Evolutionary conservation across 2,113 vertebrate genomes (phyloP), one percentile per base, ranked within the genome.

Genomic region (Tenrec ecaudatus): DNA sequence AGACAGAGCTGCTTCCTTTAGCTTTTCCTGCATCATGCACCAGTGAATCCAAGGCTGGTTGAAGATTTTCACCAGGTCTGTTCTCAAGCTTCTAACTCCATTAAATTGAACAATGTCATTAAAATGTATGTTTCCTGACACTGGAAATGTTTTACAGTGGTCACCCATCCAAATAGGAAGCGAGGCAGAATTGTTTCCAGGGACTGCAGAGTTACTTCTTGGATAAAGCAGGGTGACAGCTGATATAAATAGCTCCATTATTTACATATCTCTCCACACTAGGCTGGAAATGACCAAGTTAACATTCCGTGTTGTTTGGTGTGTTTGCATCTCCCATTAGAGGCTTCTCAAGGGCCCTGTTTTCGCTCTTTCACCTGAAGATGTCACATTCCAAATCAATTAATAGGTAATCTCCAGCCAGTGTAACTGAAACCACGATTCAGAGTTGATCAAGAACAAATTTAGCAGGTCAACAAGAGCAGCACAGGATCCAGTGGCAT

Each of bases 61-160:
- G 86, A 91, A 90, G 90, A 93, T 83, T 95, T 79, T 83, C 64
- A 93, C 91, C 75, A 80, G 9, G 20, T 68, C 66, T 33, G 20
- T 75, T 90, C 64, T 7, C 58, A 86, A 80, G 77, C 27, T 96
- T 95, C 91, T 27, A 76, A 88, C 58, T 94, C 64, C 66, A 92
- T 96, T 94, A 95, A 90, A 95, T 93, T 95, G 80, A 79, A 95
- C 95, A 95, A 86, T 77, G 75, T 57, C 92, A 95, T 89, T 87
- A 90, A 91, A 95, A 95, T 90, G 82, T 83, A 85, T 90, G 68
- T 92, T 90, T 92, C 90, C 71, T 96, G 96, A 96, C 94, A 94
- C 82, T 11, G 68, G 71, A 87, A 94, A 90, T 92, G 92, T 88
- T 95, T 92, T 93, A 86, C 69, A 77, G 69, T 95, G 92, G 96